Evolutionary conservation across 2,888 invertebrate species (phyloP), one percentile per base, ranked within the genome.

Genomic region (Eilema sororculum): DNA sequence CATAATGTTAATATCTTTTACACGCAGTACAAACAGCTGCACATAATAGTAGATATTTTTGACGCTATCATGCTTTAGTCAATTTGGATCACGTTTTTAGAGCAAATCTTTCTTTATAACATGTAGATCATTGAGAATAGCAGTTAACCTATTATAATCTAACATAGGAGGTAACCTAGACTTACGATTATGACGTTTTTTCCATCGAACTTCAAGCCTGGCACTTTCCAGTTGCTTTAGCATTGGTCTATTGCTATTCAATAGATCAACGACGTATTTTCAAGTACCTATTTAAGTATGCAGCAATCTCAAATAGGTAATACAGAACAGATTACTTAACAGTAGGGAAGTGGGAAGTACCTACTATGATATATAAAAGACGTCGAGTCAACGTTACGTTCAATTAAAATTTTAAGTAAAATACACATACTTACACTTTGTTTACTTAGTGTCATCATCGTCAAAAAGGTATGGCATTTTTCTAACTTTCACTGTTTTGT

Each of bases 401-500:
- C 33, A 12, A 22, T 62, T 46, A 64, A 76, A 66, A 66, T 77
- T 46, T 79, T 74, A 69, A 71, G 79, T 75, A 75, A 80, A 81
- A 76, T 81, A 82, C 74, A 74, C 76, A 67, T 78, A 79, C 79
- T 78, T 68, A 70, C 70, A 76, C 77, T 66, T 76, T 76, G 71
- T 78, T 75, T 72, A 76, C 74, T 61, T 64, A 69, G 70, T 75
- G 71, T 74, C 74, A 74, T 68, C 71, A 75, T 69, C 75, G 65
- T 68, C 22, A 69, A 74, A 78, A 79, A 65, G 56, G 81, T 77
- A 67, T 78, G 33, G 74, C 74, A 75, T 83, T 85, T 84, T 86
- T 83, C 78, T 80, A 85, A 86, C 87, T 86, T 86, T 86, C 87
- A 86, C 85, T 84, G 66, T 63, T 56, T 56, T 67, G 76, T 78